Percentiles rank a stretch among this genome's conserved stretches.
Evolutionary conservation across 2,888 invertebrate species (phyloP).

Genomic region (Baronia brevicornis): DNA sequence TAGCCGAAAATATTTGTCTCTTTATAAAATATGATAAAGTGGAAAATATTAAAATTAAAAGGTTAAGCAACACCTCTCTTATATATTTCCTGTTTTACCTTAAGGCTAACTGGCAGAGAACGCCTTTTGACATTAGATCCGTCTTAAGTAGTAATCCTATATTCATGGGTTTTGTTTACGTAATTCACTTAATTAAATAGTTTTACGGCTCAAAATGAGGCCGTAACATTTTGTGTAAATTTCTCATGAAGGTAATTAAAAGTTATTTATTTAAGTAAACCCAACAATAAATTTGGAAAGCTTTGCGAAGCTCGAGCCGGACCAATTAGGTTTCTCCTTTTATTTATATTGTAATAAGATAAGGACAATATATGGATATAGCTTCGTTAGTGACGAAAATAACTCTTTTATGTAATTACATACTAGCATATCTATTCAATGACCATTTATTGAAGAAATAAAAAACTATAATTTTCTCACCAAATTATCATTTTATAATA

Average conservation of each 20-base stretch:
- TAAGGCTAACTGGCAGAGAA: conserved; percentile 1
- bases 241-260: conserved; percentile 36
- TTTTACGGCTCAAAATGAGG: conserved; percentile 21
- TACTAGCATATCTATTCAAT: too few relatives aligned
- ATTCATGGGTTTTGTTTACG: neutral
- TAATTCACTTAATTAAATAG: conserved; percentile 10
- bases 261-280: conserved; percentile 36
- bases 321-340: conserved; percentile 65
- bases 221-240: conserved; percentile 12
- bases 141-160: conserved; percentile 2
- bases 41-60: too few relatives aligned
- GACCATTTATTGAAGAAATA: too few relatives aligned
- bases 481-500: too few relatives aligned
- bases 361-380: conserved; percentile 36
- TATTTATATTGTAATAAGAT: conserved; percentile 49
- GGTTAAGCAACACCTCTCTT: too few relatives aligned
- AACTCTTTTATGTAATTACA: too few relatives aligned
- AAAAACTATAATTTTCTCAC: too few relatives aligned
- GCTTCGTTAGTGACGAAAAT: conserved; percentile 20
- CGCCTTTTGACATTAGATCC: neutral
- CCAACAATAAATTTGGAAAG: conserved; percentile 51
- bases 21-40: too few relatives aligned
- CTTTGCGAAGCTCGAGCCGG: conserved; percentile 44
- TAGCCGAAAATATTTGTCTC: too few relatives aligned
- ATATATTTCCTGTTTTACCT: too few relatives aligned